Conservation (phyloP, 2,797 vertebrate genomes). For the Enteromius mattozi region DNA sequence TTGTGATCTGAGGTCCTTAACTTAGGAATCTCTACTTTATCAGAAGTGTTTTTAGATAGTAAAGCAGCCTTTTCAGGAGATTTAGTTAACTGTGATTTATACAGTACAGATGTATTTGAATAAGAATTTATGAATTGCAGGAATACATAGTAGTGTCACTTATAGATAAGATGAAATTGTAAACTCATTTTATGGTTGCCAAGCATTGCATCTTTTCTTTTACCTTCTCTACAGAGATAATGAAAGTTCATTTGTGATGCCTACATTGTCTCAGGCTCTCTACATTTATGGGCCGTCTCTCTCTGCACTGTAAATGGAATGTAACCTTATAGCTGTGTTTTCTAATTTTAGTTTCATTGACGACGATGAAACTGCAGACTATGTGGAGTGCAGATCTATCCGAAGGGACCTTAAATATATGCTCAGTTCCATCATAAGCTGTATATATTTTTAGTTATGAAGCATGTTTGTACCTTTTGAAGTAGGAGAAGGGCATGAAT, state of each 20-base stretch:
- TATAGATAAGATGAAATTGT: neutral
- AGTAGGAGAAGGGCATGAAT: neutral
- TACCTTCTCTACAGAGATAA: neutral
- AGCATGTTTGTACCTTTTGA: neutral
- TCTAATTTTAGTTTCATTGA: slow-evolving; percentile 65
- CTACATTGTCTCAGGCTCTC: neutral
- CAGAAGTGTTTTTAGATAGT: neutral
- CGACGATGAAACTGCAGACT: slow-evolving; percentile 64
- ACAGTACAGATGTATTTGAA: neutral
- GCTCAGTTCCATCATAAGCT: too few relatives aligned
- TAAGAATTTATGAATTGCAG: neutral
- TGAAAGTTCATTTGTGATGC: neutral
- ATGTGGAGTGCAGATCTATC: neutral
- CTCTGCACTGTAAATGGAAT: slow-evolving; percentile 69
- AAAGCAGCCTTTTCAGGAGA: neutral
- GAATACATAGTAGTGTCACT: neutral
- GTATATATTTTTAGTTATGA: too few relatives aligned
- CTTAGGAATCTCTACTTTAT: neutral
- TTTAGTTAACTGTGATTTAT: neutral
- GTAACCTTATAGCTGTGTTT: slow-evolving; percentile 66
- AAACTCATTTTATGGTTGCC: neutral
- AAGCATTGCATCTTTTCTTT: slow-evolving; percentile 3
- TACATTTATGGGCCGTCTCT: slow-evolving; percentile 21
- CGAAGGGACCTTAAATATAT: neutral
- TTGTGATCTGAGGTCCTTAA: slow-evolving; percentile 21